Evolutionary conservation across 2,888 invertebrate species (phyloP).

Genomic region (Polyommatus icarus): DNA sequence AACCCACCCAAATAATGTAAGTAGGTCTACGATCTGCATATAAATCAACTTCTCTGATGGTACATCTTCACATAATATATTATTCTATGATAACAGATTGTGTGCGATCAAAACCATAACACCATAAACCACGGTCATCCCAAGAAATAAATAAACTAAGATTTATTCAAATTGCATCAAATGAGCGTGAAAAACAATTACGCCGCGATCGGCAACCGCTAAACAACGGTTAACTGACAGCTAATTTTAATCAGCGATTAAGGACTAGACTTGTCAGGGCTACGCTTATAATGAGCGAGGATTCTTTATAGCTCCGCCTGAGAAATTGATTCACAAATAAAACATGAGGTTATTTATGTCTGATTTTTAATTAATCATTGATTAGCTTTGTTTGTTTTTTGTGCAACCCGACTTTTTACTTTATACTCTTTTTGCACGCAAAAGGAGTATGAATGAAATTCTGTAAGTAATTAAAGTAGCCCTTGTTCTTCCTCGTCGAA

Average conservation of each 20-base stretch:
- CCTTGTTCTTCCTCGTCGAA: too few relatives aligned
- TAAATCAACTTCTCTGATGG: neutral
- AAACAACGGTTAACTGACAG: slow-evolving; percentile 69
- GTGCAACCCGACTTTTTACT: neutral
- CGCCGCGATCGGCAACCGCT: slow-evolving; percentile 63
- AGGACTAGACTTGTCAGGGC: slow-evolving; percentile 59
- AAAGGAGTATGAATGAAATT: neutral
- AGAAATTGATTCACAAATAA: slow-evolving; percentile 17
- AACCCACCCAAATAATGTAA: too few relatives aligned
- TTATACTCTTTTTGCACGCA: neutral
- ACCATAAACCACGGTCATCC: slow-evolving; percentile 41
- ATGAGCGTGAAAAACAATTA: slow-evolving; percentile 79
- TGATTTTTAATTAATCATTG: slow-evolving; percentile 18
- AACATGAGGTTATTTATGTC: slow-evolving; percentile 36
- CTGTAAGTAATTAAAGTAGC: neutral
- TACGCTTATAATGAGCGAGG: slow-evolving; percentile 59
- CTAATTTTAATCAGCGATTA: slow-evolving; percentile 76
- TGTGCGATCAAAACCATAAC: neutral
- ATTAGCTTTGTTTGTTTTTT: neutral
- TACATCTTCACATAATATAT: neutral
- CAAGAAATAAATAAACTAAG: slow-evolving; percentile 64
- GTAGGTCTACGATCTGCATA: too few relatives aligned
- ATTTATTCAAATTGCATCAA: slow-evolving; percentile 72
- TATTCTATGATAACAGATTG: neutral
- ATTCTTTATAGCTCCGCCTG: slow-evolving; percentile 41